A percentile compares a stretch with the other conserved stretches of the same genome.
phyloP scores from a whole-genome alignment of 2,797 vertebrate species.

The Cyprinodon diabolis region DNA sequence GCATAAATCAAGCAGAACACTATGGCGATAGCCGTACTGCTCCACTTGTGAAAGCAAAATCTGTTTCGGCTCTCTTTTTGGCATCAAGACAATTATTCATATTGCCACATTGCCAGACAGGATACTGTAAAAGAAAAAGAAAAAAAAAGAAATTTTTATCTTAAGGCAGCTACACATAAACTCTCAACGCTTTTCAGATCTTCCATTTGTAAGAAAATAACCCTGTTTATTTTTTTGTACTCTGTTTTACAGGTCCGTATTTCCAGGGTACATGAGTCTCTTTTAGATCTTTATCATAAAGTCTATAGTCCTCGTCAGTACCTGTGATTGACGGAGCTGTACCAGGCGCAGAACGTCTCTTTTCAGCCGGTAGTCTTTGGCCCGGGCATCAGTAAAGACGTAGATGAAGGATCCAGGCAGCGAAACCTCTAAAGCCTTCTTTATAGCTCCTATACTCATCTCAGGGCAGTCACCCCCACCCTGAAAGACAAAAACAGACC shows the following conservation, averaged over 20 bases:
- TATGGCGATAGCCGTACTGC: too few species aligned
- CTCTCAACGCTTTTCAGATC: too few species aligned
- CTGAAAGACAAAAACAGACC: slow-evolving; percentile 67
- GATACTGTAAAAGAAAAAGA: too few species aligned
- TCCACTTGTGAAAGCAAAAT: too few species aligned
- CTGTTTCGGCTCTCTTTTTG: too few species aligned
- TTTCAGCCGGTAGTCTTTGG: slow-evolving; percentile 91
- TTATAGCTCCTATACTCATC: slow-evolving; percentile 95
- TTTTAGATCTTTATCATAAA: not conserved
- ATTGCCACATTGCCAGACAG: too few species aligned
- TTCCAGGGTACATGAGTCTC: not conserved
- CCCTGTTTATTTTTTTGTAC: not conserved
- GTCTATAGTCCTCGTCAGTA: slow-evolving; percentile 47
- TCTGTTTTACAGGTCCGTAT: not conserved
- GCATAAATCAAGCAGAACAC: too few species aligned
- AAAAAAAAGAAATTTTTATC: too few species aligned
- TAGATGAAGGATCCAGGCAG: slow-evolving; percentile 92
- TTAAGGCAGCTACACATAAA: too few species aligned
- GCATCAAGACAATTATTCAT: too few species aligned
- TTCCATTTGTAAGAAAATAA: too few species aligned
- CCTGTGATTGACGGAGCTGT: slow-evolving; percentile 94
- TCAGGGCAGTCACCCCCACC: slow-evolving; percentile 96
- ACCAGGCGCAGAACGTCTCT: slow-evolving; percentile 89
- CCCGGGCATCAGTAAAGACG: slow-evolving; percentile 94
- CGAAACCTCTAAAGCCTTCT: slow-evolving; percentile 89